Percentiles rank a stretch among this genome's conserved stretches.
Evolutionary conservation across 2,113 vertebrate species (phyloP).

Genomic region (Micronisus gabar): DNA sequence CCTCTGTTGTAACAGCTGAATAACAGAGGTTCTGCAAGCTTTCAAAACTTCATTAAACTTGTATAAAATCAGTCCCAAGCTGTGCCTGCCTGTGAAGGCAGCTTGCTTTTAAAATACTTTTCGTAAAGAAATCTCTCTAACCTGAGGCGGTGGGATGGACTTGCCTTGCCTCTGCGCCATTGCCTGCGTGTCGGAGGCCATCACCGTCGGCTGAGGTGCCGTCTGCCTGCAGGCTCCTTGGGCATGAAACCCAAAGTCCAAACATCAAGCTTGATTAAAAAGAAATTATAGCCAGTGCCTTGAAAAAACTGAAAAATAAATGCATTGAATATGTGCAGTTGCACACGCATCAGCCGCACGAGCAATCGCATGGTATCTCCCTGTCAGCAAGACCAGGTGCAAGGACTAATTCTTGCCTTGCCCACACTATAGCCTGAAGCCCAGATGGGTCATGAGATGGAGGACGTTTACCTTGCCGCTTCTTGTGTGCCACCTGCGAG

Average conservation of each 20-base stretch:
- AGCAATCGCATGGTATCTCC: neutral
- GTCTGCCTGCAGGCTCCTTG: neutral
- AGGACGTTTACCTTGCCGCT: neutral
- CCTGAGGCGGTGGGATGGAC: no score
- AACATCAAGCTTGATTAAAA: neutral
- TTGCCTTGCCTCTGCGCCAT: no score
- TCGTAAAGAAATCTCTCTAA: no score
- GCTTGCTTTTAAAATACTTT: no score
- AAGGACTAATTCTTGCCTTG: neutral
- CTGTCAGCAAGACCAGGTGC: neutral
- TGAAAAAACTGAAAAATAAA: neutral
- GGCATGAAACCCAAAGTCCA: neutral
- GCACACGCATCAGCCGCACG: accelerated
- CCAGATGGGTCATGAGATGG: neutral
- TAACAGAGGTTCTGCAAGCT: no score
- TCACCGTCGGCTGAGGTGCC: no score
- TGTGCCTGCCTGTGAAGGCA: no score
- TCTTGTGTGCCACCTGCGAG: neutral
- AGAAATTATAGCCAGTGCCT: neutral
- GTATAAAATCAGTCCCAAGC: no score
- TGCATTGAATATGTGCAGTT: neutral
- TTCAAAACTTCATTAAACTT: no score
- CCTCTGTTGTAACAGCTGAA: no score
- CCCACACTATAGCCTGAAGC: neutral
- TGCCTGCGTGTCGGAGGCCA: no score